Percentiles rank a stretch among this genome's conserved stretches.
phyloP scores from a whole-genome alignment of 2,113 vertebrate species.

The Anguilla rostrata region DNA sequence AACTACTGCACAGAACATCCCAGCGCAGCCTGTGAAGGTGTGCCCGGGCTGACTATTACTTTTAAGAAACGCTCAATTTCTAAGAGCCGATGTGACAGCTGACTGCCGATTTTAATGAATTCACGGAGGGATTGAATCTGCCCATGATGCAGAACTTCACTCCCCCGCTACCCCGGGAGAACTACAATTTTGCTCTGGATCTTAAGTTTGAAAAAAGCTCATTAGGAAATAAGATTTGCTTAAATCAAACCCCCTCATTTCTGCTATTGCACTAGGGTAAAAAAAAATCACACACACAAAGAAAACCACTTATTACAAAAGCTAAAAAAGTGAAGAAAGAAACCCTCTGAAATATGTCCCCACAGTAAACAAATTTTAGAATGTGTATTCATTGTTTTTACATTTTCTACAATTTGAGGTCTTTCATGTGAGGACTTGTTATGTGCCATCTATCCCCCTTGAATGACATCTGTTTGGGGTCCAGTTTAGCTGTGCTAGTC shows the following conservation, averaged over 20 bases:
- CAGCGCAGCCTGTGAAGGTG: neutral
- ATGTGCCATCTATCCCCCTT: neutral
- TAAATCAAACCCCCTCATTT: neutral
- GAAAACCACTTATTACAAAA: too few species aligned
- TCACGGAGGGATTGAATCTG: neutral
- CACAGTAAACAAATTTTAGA: too few species aligned
- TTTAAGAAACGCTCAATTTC: too few species aligned
- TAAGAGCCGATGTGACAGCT: neutral
- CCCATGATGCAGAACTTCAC: neutral
- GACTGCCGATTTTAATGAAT: neutral
- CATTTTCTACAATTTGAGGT: too few species aligned
- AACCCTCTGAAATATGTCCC: too few species aligned
- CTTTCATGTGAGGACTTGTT: too few species aligned
- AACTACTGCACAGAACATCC: neutral
- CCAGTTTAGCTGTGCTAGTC: neutral
- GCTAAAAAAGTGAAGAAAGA: too few species aligned
- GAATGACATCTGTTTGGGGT: neutral
- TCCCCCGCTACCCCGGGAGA: too few species aligned
- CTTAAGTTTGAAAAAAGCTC: neutral
- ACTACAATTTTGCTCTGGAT: neutral
- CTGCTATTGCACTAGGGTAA: neutral
- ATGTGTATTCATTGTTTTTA: too few species aligned
- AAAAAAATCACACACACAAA: too few species aligned
- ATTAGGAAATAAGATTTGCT: neutral
- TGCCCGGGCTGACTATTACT: too few species aligned